Percentiles rank a stretch among this genome's conserved stretches.
phyloP scores from a whole-genome alignment of 2,888 invertebrate genomes.

The Eristalis tenax region DNA sequence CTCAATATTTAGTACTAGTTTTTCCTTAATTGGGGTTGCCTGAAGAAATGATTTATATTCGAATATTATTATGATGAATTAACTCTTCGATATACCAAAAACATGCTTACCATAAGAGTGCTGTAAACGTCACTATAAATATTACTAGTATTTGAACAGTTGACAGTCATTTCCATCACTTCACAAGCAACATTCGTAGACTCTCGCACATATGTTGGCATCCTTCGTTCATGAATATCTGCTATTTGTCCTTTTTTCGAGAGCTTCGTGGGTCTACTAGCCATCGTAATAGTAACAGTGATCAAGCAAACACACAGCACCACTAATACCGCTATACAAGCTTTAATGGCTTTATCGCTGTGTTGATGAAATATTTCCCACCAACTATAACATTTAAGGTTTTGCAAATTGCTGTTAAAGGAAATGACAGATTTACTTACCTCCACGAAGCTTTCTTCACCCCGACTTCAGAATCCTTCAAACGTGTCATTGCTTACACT shows the following conservation, averaged over 20 bases:
- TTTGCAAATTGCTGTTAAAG: not conserved
- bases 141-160: slow-evolving; percentile 57
- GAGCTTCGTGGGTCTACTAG: not conserved
- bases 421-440: not conserved
- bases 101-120: slow-evolving; percentile 64
- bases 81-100: not conserved
- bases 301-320: slow-evolving; percentile 14
- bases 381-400: slow-evolving; percentile 3
- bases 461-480: not conserved
- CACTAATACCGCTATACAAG: slow-evolving; percentile 7
- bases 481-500: slow-evolving; percentile 26
- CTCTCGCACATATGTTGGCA: not conserved
- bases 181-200: slow-evolving; percentile 37
- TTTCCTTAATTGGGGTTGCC: slow-evolving; percentile 61
- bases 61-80: not conserved
- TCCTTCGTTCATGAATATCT: not conserved
- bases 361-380: not conserved
- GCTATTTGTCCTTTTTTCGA: not conserved
- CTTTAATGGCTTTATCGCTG: slow-evolving; percentile 8
- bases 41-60: slow-evolving; percentile 31
- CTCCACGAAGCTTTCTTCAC: not conserved
- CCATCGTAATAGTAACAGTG: not conserved
- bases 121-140: slow-evolving; percentile 53
- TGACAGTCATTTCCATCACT: slow-evolving; percentile 58
- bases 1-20: slow-evolving; percentile 70